Percentiles rank a stretch among this genome's conserved stretches.
Conservation (phyloP, 2,113 vertebrate species). For the Neotoma lepida region DNA sequence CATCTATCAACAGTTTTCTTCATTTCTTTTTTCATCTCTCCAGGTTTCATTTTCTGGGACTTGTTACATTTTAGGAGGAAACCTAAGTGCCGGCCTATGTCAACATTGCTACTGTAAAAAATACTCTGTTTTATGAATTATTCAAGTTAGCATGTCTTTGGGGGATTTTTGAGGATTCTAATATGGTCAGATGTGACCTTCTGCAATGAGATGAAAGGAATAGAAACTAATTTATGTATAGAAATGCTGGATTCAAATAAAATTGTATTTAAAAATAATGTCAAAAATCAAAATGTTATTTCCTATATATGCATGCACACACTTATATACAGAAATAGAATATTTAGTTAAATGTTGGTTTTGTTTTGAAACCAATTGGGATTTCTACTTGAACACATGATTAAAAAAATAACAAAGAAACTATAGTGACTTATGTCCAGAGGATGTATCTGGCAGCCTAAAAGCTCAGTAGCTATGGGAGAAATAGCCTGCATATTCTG, state of each 20-base stretch:
- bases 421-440: neutral
- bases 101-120: constrained; percentile 66
- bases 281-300: neutral
- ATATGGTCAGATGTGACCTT: constrained; percentile 64
- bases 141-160: constrained; percentile 56
- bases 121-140: constrained; percentile 73
- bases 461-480: constrained; percentile 33
- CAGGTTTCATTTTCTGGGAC: constrained; percentile 61
- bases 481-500: neutral
- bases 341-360: neutral
- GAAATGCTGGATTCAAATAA: neutral
- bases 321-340: neutral
- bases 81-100: constrained; percentile 17
- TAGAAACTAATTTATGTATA: constrained; percentile 36
- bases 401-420: neutral
- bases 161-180: constrained; percentile 63
- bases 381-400: neutral
- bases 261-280: neutral
- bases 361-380: neutral
- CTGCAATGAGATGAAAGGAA: constrained; percentile 54
- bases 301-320: neutral
- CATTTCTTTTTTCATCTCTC: neutral
- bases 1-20: constrained; percentile 20
- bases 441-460: neutral
- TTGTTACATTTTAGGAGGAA: constrained; percentile 56